Conservation (phyloP, 2,113 vertebrate genomes). For the Prionailurus viverrinus region DNA sequence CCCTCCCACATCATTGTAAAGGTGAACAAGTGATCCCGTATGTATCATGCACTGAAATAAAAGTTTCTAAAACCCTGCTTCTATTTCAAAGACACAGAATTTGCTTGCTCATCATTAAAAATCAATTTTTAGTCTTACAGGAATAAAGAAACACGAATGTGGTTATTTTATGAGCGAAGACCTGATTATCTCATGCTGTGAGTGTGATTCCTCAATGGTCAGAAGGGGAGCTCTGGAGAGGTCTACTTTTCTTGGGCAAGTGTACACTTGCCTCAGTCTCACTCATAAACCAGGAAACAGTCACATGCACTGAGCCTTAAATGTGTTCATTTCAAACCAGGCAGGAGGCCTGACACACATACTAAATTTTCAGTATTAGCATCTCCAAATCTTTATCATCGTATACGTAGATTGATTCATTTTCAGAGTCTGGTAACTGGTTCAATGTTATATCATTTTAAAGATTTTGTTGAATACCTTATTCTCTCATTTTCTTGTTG, state of each 20-base stretch:
- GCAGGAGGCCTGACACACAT: constrained; percentile 40
- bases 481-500: background rate
- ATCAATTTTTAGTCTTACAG: constrained; percentile 66
- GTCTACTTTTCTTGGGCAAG: constrained; percentile 64
- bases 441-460: constrained; percentile 35
- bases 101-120: constrained; percentile 68
- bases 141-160: constrained; percentile 35
- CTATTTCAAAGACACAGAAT: constrained; percentile 63
- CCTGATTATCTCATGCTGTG: constrained; percentile 75
- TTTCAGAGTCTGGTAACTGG: background rate
- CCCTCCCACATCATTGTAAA: background rate
- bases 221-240: constrained; percentile 65
- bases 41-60: constrained; percentile 8
- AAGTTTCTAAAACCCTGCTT: constrained; percentile 3
- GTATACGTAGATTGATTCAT: background rate
- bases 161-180: constrained; percentile 64
- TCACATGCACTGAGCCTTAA: constrained; percentile 59
- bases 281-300: background rate
- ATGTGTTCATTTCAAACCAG: constrained; percentile 64
- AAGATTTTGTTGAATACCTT: background rate
- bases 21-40: background rate
- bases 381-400: background rate
- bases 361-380: constrained; percentile 67
- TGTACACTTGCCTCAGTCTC: constrained; percentile 55
- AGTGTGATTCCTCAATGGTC: constrained; percentile 58